A percentile compares a stretch with the other conserved stretches of the same genome.
Conservation (phyloP, 1,140 invertebrate genomes). For the Drosophila arizonae region DNA sequence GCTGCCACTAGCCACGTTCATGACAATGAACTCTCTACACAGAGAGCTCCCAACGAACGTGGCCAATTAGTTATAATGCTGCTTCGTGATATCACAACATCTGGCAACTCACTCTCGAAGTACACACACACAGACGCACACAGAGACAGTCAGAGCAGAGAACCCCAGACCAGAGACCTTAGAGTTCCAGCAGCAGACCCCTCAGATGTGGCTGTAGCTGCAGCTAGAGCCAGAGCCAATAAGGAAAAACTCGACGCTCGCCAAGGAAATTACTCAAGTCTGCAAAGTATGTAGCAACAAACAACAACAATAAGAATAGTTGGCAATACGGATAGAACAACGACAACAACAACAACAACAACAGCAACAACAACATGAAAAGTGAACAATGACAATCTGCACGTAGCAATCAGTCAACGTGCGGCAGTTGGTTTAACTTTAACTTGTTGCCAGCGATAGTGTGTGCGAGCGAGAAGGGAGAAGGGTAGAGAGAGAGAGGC, state of each 20-base stretch:
- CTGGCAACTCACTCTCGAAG: conserved; percentile 76
- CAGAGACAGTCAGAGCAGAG: conserved; percentile 13
- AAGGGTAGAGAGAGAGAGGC: conserved; percentile 25
- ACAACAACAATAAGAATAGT: conserved; percentile 50
- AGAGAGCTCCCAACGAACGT: conserved; percentile 67
- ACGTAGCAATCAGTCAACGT: conserved; percentile 80
- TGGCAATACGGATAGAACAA: conserved; percentile 50
- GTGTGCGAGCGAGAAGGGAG: conserved; percentile 12
- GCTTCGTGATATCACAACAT: conserved; percentile 81
- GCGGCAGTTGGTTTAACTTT: conserved; percentile 79
- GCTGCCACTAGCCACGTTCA: conserved; percentile 61
- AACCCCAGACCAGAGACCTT: conserved; percentile 42
- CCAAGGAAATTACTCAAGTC: conserved; percentile 80
- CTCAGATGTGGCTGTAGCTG: conserved; percentile 41
- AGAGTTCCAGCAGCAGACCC: conserved; percentile 42
- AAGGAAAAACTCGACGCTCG: conserved; percentile 73
- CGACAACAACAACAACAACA: conserved; percentile 37
- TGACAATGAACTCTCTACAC: conserved; percentile 68
- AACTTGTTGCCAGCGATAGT: conserved; percentile 71
- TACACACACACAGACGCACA: conserved; percentile 35
- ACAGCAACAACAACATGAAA: conserved; percentile 49
- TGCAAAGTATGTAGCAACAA: conserved; percentile 75
- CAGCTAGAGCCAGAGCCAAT: conserved; percentile 52
- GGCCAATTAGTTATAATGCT: conserved; percentile 81
- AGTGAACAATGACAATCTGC: conserved; percentile 79